Evolutionary conservation across 2,113 vertebrate genomes (phyloP).

Genomic region (Gobio gobio): DNA sequence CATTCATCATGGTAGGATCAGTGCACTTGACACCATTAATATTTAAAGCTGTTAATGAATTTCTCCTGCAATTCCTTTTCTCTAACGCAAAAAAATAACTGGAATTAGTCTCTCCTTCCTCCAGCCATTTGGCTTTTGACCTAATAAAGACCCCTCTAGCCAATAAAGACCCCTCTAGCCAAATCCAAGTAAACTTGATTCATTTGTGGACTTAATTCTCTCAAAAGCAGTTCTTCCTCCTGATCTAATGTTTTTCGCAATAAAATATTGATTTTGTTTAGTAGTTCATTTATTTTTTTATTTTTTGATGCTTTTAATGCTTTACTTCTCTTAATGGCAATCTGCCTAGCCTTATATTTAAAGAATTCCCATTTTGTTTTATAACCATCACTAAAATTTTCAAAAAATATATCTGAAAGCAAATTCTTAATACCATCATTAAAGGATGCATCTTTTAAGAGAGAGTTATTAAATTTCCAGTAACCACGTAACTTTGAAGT

Average conservation of each 20-base stretch:
- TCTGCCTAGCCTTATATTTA: slow-evolving; percentile 1
- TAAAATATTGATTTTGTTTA: not conserved
- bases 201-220: not conserved
- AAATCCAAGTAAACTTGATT: not conserved
- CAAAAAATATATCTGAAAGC: not conserved
- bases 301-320: not conserved
- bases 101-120: not conserved
- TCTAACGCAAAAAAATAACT: slow-evolving; percentile 9
- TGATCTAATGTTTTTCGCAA: not conserved
- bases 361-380: slow-evolving; percentile 8
- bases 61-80: slow-evolving; percentile 4
- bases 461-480: slow-evolving; percentile 14
- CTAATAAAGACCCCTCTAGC: not conserved
- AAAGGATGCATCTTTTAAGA: not conserved
- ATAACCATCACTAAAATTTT: not conserved
- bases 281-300: not conserved
- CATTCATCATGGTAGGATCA: not conserved
- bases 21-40: slow-evolving; percentile 4
- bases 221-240: not conserved
- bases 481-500: not conserved
- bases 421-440: slow-evolving; percentile 26
- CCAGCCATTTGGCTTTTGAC: slow-evolving; percentile 4
- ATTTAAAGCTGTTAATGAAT: not conserved
- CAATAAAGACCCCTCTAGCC: too few species aligned
- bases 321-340: slow-evolving; percentile 5